Evolutionary conservation across 2,888 invertebrate species (phyloP), one percentile per base, ranked within the genome.

Genomic region (Synanthedon andrenaeformis): DNA sequence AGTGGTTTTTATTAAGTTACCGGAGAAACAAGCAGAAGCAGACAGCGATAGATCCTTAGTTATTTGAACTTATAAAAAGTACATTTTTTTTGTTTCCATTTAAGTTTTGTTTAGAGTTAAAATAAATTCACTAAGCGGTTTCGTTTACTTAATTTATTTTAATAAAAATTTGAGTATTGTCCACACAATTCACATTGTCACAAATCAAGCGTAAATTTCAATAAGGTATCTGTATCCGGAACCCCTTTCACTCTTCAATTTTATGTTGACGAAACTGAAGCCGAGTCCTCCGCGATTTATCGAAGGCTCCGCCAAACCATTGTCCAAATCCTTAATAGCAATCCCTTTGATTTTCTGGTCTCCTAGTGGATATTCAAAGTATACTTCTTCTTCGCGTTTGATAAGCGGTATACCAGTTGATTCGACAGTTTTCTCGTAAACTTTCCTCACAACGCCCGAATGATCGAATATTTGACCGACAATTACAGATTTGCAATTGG

Each of bases 271-370:
- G 51, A 67, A 79, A 19, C 70, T 67, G 55, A 82, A 78, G 0
- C 86, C 86, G 0, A 88, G 60, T 0, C 89, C 89, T 0, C 89
- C 89, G 10, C 76, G 55, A 0, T 58, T 81, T 4, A 89, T 83
- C 0, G 85, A 72, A 0, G 87, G 74, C 52, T 82, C 74, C 0
- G 85, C 79, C 3, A 74, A 51, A 0, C 76, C 78, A 56, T 84
- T 81, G 1, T 86, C 82, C 65, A 82, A 42, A 42, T 87, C 87
- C 42, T 76, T 78, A 10, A 87, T 82, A 1, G 82, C 78, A 1
- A 87, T 80, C 0, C 87, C 87, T 58, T 85, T 86, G 3, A 87
- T 85, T 56, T 67, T 80, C 64, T 78, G 69, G 28, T 77, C 75
- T 52, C 69, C 72, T 11, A 62, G 49, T 17, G 74, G 71, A 53